phyloP scores from a whole-genome alignment of 35 echinoderm and acorn worm species.

The Stichopus chloronotus region DNA sequence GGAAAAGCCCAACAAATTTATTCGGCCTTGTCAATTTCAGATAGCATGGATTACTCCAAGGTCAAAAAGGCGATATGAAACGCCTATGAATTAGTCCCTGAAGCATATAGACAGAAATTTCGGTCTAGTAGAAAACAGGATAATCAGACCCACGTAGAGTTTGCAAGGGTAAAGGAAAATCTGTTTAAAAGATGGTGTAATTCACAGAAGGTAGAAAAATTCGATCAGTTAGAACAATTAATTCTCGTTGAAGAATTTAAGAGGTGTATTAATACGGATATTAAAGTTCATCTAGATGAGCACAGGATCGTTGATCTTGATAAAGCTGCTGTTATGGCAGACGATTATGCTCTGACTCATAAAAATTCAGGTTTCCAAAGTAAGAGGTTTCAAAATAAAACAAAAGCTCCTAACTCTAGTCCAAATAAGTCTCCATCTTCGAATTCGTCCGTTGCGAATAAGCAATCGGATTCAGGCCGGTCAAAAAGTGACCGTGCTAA shows the following conservation, averaged over 20 bases:
- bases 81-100: conserved; percentile 59
- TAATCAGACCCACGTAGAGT: conserved; percentile 43
- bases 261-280: no score
- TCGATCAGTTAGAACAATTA: not conserved
- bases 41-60: conserved; percentile 14
- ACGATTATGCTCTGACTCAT: conserved; percentile 19
- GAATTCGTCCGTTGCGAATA: not conserved
- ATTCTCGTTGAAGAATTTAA: conserved; percentile 27
- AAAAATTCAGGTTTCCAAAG: not conserved
- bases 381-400: not conserved
- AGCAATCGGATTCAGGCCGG: not conserved
- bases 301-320: no score
- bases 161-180: conserved; percentile 43
- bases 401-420: not conserved
- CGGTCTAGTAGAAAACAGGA: conserved; percentile 18
- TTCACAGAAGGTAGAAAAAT: conserved; percentile 7
- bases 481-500: not conserved
- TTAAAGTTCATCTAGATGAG: no score
- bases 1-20: conserved; percentile 56
- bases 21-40: conserved; percentile 19
- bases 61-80: conserved; percentile 43
- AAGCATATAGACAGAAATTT: conserved; percentile 62
- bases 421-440: not conserved
- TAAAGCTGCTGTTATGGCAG: conserved; percentile 19
- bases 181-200: not conserved